phyloP scores from a whole-genome alignment of 1,140 invertebrate species.

The Elysia chlorotica region DNA sequence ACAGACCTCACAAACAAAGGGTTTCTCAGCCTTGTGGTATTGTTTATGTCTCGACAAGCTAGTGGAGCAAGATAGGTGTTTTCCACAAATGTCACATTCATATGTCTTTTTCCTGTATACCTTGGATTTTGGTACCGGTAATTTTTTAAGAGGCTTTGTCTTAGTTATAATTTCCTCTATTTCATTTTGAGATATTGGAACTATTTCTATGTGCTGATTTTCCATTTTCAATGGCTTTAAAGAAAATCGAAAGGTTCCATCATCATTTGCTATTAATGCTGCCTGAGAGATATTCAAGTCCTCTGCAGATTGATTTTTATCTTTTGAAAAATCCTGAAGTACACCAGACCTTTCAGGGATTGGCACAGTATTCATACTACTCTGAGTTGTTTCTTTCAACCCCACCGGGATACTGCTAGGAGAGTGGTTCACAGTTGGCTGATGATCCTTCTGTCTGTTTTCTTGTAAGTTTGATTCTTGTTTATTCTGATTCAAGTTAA shows the following conservation, averaged over 20 bases:
- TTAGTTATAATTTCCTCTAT: no score
- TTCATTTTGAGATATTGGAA: background rate
- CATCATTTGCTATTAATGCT: slow-evolving; percentile 13
- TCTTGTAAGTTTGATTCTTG: background rate
- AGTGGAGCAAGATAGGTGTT: slow-evolving; percentile 13
- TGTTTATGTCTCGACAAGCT: slow-evolving; percentile 16
- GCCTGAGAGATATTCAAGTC: no score
- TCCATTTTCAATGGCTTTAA: slow-evolving; percentile 18
- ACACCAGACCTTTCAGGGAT: no score
- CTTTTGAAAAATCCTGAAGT: background rate
- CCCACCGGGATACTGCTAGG: background rate
- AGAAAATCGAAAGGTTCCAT: slow-evolving; percentile 2
- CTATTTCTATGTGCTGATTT: slow-evolving; percentile 19
- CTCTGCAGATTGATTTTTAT: background rate
- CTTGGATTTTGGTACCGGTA: background rate
- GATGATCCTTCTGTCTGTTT: background rate
- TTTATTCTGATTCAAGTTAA: slow-evolving; percentile 8
- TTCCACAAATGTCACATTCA: slow-evolving; percentile 21
- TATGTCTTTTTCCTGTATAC: background rate
- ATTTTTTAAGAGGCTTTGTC: background rate
- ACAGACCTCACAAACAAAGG: slow-evolving; percentile 18
- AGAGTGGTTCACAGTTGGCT: background rate
- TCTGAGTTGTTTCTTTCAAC: background rate
- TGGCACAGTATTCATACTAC: no score
- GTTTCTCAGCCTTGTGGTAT: slow-evolving; percentile 18